phyloP scores from a whole-genome alignment of 2,797 vertebrate genomes.

The Enteromius unitaeniatus region DNA sequence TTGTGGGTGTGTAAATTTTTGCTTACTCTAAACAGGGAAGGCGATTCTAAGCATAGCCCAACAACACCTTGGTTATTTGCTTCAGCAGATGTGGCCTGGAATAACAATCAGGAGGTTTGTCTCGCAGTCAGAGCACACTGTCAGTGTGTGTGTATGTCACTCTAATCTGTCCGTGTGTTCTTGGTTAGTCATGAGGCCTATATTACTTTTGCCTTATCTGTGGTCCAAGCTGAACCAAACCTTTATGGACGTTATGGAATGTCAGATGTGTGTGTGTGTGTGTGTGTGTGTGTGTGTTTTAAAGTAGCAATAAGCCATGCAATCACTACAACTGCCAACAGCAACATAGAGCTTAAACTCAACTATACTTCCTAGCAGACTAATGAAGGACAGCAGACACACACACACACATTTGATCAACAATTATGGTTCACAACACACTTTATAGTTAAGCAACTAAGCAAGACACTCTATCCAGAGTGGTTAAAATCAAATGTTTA shows the following conservation, averaged over 20 bases:
- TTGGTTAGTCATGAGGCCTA: slow-evolving; percentile 47
- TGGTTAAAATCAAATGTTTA: not conserved
- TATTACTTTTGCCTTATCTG: slow-evolving; percentile 56
- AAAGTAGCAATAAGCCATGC: slow-evolving; percentile 8
- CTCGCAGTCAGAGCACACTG: slow-evolving; percentile 41
- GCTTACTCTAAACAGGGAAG: slow-evolving; percentile 73
- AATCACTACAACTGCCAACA: slow-evolving; percentile 20
- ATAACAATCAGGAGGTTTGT: slow-evolving; percentile 72
- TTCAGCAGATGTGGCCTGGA: slow-evolving; percentile 66
- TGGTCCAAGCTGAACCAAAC: slow-evolving; percentile 26
- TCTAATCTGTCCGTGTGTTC: slow-evolving; percentile 35
- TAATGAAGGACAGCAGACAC: slow-evolving; percentile 4
- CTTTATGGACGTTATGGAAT: slow-evolving; percentile 17
- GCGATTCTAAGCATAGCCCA: slow-evolving; percentile 66
- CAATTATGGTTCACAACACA: not conserved
- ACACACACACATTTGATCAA: slow-evolving; percentile 12
- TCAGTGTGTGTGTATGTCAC: slow-evolving; percentile 31
- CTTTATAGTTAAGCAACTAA: slow-evolving; percentile 16
- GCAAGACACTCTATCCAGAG: not conserved
- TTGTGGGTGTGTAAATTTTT: slow-evolving; percentile 74
- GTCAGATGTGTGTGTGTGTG: slow-evolving; percentile 15
- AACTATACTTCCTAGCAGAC: slow-evolving; percentile 9
- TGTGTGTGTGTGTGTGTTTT: slow-evolving; percentile 17
- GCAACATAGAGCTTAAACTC: slow-evolving; percentile 3
- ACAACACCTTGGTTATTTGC: slow-evolving; percentile 74